A percentile compares a stretch with the other conserved stretches of the same genome.
phyloP scores from a whole-genome alignment of 1,140 invertebrate species.

The Glomeris maerens region DNA sequence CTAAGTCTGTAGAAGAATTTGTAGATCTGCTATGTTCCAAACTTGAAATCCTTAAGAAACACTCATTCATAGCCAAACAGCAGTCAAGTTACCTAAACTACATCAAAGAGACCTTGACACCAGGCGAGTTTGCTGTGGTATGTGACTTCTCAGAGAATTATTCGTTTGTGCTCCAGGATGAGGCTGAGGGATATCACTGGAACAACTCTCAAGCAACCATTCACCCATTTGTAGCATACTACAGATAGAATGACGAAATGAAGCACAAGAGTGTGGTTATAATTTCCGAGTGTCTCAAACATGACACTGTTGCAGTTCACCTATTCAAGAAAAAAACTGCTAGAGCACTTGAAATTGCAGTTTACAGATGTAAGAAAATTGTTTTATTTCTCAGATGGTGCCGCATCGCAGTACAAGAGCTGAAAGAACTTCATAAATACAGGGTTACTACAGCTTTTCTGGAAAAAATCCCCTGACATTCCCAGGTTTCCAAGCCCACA shows the following conservation, averaged over 20 bases:
- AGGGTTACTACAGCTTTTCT: too few relatives aligned
- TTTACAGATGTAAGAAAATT: too few relatives aligned
- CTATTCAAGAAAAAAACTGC: too few relatives aligned
- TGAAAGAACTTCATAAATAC: slow-evolving; percentile 12
- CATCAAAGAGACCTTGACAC: slow-evolving; percentile 12
- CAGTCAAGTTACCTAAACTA: background rate
- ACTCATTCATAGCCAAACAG: background rate
- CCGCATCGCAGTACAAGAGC: slow-evolving; percentile 15
- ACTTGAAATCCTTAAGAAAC: background rate
- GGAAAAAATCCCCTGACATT: too few relatives aligned
- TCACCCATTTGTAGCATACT: slow-evolving; percentile 22
- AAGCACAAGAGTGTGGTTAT: slow-evolving; percentile 10
- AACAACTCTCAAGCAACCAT: slow-evolving; percentile 23
- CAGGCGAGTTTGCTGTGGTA: slow-evolving; percentile 13
- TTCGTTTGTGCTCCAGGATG: slow-evolving; percentile 23
- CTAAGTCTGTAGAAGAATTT: slow-evolving; percentile 18
- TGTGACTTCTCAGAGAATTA: slow-evolving; percentile 27
- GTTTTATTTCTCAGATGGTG: slow-evolving; percentile 14
- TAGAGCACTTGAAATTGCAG: too few relatives aligned
- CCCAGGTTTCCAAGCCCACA: too few relatives aligned
- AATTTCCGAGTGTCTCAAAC: slow-evolving; percentile 15
- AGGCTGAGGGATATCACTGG: slow-evolving; percentile 23
- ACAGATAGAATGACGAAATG: slow-evolving; percentile 9
- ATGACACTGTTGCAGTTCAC: slow-evolving; percentile 17
- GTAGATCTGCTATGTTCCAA: slow-evolving; percentile 11